A percentile compares a stretch with the other conserved stretches of the same genome.
Conservation (phyloP, 2,113 vertebrate genomes). For the Nestor notabilis region DNA sequence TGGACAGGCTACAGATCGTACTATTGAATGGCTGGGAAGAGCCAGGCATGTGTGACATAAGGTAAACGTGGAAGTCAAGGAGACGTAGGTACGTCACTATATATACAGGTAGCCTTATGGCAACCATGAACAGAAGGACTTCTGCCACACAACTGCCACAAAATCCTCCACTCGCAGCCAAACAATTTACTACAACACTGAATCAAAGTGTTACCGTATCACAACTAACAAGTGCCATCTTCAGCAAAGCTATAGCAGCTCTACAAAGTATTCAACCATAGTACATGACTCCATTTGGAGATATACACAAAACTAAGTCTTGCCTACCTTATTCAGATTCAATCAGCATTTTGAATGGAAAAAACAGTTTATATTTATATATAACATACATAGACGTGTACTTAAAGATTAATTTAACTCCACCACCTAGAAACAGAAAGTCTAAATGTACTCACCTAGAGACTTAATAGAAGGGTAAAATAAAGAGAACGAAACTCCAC, state of each 20-base stretch:
- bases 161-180: not conserved
- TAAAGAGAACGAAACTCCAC: not conserved
- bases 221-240: not conserved
- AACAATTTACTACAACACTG: not conserved
- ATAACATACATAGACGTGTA: not conserved
- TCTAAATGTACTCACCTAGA: not conserved
- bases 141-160: not conserved
- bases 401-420: not conserved
- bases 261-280: not conserved
- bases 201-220: not conserved
- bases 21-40: not conserved
- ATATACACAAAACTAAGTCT: not conserved
- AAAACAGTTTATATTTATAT: not conserved
- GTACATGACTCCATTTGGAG: not conserved
- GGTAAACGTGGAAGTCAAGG: fast-evolving
- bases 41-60: not conserved
- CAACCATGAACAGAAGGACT: not conserved
- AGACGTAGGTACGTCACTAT: not conserved
- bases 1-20: fast-evolving
- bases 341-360: not conserved
- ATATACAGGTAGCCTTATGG: not conserved
- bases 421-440: fast-evolving
- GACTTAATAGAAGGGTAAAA: not conserved
- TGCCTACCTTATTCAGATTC: not conserved
- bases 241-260: not conserved